These are phyloP conservation scores for Sphecodes monilicornis DNA, from an alignment of 2,888 invertebrate genomes.

Conservation along the genomic window DNA sequence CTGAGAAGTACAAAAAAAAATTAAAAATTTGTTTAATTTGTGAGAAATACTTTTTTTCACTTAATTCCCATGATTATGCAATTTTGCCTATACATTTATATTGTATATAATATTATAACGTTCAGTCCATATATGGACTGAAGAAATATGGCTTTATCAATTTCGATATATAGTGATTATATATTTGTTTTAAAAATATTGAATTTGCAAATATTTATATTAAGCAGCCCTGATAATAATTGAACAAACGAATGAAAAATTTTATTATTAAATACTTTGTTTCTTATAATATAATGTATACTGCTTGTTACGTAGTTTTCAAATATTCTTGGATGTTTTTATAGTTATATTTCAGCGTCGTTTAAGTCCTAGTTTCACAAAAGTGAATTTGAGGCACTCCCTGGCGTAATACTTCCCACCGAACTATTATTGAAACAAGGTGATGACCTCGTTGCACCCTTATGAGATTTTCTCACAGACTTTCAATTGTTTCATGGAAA, in stretches of 20 bases:
- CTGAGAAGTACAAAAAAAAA: no score
- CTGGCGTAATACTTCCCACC: conserved; percentile 15
- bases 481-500: conserved; percentile 2
- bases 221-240: background rate
- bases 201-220: background rate
- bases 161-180: background rate
- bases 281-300: background rate
- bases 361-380: background rate
- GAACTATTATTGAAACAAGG: conserved; percentile 14
- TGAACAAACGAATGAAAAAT: background rate
- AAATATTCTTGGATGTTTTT: background rate
- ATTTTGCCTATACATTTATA: no score
- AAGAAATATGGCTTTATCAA: no score
- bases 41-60: no score
- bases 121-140: no score
- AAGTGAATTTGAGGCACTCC: conserved; percentile 11
- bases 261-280: background rate
- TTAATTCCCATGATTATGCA: no score
- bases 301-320: background rate
- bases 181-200: background rate
- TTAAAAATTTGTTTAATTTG: no score
- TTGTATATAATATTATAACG: no score
- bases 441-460: conserved; percentile 13
- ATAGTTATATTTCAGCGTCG: background rate
- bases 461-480: background rate